Evolutionary conservation across 2,797 vertebrate genomes (phyloP).

Genomic region (Sardinella longiceps): DNA sequence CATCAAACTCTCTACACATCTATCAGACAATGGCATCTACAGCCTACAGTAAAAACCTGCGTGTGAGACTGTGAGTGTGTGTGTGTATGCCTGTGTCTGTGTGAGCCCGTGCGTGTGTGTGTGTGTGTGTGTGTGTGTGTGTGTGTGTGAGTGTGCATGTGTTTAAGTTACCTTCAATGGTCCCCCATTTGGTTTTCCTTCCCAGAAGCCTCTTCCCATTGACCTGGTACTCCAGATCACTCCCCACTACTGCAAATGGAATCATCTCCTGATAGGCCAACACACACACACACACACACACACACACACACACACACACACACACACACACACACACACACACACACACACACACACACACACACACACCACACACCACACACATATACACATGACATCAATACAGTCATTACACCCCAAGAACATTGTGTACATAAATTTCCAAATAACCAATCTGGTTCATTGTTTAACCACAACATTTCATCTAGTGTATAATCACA

Average conservation of each 20-base stretch:
- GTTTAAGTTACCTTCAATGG: slow-evolving; percentile 81
- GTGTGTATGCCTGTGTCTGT: background rate
- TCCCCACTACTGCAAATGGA: slow-evolving; percentile 87
- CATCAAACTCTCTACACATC: background rate
- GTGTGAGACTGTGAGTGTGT: slow-evolving; percentile 33
- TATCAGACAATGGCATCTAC: background rate
- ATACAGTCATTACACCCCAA: too few species aligned
- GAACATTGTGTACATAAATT: too few species aligned
- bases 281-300: slow-evolving; percentile 35
- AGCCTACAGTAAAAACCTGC: too few species aligned
- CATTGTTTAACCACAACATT: background rate
- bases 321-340: background rate
- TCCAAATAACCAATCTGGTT: background rate
- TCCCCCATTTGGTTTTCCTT: slow-evolving; percentile 89
- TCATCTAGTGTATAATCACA: too few species aligned
- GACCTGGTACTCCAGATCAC: slow-evolving; percentile 87
- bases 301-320: too few species aligned
- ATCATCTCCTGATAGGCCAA: slow-evolving; percentile 81
- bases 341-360: too few species aligned
- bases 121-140: slow-evolving; percentile 18
- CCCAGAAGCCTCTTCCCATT: slow-evolving; percentile 86
- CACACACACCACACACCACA: too few species aligned
- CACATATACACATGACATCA: too few species aligned
- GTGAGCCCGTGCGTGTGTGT: slow-evolving; percentile 30
- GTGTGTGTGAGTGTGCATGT: slow-evolving; percentile 18